Base-by-base conservation (phyloP, 2,113 vertebrate species). In the Leuciscus idus region DNA sequence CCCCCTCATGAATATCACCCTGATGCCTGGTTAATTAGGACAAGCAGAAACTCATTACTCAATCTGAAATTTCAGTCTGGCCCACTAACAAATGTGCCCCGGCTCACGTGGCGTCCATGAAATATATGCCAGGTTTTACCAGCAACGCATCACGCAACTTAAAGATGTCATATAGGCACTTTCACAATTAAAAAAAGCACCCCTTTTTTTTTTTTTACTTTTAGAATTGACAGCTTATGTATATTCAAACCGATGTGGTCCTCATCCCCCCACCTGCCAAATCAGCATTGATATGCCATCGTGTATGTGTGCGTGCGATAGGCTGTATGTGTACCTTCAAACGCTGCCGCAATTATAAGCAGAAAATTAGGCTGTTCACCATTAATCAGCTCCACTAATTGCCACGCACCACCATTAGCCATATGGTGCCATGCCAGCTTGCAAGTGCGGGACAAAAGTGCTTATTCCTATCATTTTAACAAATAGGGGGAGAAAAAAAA, bases 321-420 rank as follows among this genome's bases (percentile, higher is more conserved):
- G 73, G 19, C 48, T 33, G 76, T 77, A 30, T 88, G 36, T 87
- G 84, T 81, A 46, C 55, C 55, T 85, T 86, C 95, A 96, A 96
- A 96, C 93, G 93, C 95, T 94, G 94, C 92, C 95, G 97, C 95
- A 96, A 95, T 97, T 96, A 96, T 96, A 96, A 97, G 96, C 96
- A 97, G 96, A 96, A 97, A 97, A 97, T 96, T 95, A 96, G 95
- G 95, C 95, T 95, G 94, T 96, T 96, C 95, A 94, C 96, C 97
- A 98, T 99, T 98, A 98, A 99, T 99, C 97, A 98, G 96, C 93
- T 94, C 93, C 93, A 95, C 95, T 98, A 97, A 97, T 98, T 98
- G 96, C 97, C 96, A 96, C 93, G 94, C 95, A 95, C 94, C 95
- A 96, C 96, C 96, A 98, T 98, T 98, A 96, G 96, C 97, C 97